Evolutionary conservation across 2,797 vertebrate genomes (phyloP).

Genomic region (Trachurus trachurus): DNA sequence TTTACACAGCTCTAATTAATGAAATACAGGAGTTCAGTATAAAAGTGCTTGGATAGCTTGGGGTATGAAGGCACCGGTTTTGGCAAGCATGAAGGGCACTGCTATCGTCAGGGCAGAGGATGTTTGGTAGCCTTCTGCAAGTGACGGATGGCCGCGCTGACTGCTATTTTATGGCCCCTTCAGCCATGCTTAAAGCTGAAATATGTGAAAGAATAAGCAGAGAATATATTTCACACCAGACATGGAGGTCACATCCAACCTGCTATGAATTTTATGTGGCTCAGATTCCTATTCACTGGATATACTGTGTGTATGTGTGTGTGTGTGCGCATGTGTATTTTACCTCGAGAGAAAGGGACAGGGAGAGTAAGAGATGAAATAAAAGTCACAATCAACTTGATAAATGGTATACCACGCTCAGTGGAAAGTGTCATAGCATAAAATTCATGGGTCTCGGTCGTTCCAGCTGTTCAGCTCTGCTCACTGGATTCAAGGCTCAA

Average conservation of each 20-base stretch:
- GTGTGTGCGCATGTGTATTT: slow-evolving; percentile 19
- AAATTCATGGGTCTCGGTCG: slow-evolving; percentile 56
- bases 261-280: slow-evolving; percentile 72
- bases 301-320: background rate
- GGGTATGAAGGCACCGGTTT: slow-evolving; percentile 41
- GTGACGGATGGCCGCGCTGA: slow-evolving; percentile 69
- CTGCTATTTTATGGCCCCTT: slow-evolving; percentile 73
- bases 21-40: background rate
- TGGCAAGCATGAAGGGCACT: slow-evolving; percentile 76
- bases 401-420: slow-evolving; percentile 57
- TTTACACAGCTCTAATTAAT: slow-evolving; percentile 6
- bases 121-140: slow-evolving; percentile 65
- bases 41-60: slow-evolving; percentile 11
- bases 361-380: slow-evolving; percentile 56
- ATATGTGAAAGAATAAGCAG: slow-evolving; percentile 71
- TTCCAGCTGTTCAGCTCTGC: slow-evolving; percentile 51
- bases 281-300: slow-evolving; percentile 38
- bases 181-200: slow-evolving; percentile 72
- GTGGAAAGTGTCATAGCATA: slow-evolving; percentile 54
- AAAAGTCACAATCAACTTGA: slow-evolving; percentile 76
- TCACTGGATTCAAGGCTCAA: slow-evolving; percentile 49
- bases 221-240: slow-evolving; percentile 72
- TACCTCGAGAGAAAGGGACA: slow-evolving; percentile 22
- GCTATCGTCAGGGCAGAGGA: slow-evolving; percentile 58
- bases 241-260: slow-evolving; percentile 73